Percentiles rank a stretch among this genome's conserved stretches.
Evolutionary conservation across 2,113 vertebrate genomes (phyloP).

Genomic region (Chloropsis cyanopogon): DNA sequence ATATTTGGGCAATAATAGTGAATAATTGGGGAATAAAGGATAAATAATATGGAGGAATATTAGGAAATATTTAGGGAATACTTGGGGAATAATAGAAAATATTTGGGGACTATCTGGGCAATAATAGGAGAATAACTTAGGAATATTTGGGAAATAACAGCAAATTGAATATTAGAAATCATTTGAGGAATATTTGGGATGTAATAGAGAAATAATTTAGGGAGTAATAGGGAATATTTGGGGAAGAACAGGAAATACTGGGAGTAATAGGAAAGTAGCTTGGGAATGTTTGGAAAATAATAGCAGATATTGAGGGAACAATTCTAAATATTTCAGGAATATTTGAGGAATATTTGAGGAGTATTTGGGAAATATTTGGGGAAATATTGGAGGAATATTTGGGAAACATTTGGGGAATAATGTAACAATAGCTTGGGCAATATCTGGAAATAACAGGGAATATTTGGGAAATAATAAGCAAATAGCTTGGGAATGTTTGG

Average conservation of each 20-base stretch:
- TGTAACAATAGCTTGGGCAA: too few relatives aligned
- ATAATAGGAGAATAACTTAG: not conserved
- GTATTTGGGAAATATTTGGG: too few relatives aligned
- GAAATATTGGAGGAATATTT: not conserved
- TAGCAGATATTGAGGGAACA: too few relatives aligned
- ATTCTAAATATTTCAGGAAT: too few relatives aligned
- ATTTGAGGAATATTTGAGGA: too few relatives aligned
- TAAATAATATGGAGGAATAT: not conserved
- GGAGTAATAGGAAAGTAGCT: not conserved
- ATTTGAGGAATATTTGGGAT: not conserved
- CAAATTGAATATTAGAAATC: too few relatives aligned
- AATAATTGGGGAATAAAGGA: not conserved
- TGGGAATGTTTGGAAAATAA: not conserved
- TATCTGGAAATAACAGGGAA: not conserved
- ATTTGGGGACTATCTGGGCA: too few relatives aligned
- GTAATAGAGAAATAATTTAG: not conserved
- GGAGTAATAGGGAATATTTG: not conserved
- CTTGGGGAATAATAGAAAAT: not conserved
- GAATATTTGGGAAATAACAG: not conserved
- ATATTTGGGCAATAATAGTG: not conserved
- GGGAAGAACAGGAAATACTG: too few relatives aligned
- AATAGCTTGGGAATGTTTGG: not conserved
- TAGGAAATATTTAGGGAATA: not conserved
- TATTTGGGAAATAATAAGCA: not conserved
- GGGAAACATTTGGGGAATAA: too few relatives aligned